These are phyloP conservation scores for Electrona antarctica DNA, from an alignment of 2,113 vertebrate genomes.

Conservation along the genomic window DNA sequence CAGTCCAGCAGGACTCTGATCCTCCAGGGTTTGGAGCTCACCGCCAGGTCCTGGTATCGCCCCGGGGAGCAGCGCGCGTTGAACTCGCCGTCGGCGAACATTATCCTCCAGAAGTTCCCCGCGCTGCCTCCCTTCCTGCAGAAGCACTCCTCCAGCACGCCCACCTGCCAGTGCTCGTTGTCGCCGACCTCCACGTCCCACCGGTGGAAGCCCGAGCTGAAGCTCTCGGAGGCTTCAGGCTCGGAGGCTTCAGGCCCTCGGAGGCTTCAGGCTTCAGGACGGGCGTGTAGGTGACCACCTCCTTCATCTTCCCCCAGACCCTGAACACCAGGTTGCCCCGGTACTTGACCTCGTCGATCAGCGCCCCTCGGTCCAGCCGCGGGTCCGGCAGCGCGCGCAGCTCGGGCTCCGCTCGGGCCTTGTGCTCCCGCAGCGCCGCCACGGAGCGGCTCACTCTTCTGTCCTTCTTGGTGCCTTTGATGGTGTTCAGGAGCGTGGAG, in stretches of 20 bases:
- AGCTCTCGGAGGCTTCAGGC: too few relatives aligned
- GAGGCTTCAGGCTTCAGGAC: too few relatives aligned
- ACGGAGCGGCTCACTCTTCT: background rate
- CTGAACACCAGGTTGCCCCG: constrained; percentile 24
- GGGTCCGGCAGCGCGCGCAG: background rate
- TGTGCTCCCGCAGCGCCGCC: background rate
- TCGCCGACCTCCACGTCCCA: too few relatives aligned
- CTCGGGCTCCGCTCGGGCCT: constrained; percentile 13
- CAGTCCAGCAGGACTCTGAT: constrained; percentile 17
- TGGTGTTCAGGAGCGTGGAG: background rate
- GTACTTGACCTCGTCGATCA: constrained; percentile 19
- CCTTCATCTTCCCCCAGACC: constrained; percentile 25
- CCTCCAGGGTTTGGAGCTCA: background rate
- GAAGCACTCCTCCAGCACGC: too few relatives aligned
- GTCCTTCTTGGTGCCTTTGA: background rate
- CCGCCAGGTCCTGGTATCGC: background rate
- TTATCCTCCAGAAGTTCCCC: background rate
- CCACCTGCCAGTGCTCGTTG: too few relatives aligned
- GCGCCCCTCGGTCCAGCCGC: background rate
- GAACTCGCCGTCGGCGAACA: background rate
- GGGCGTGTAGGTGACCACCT: constrained; percentile 3
- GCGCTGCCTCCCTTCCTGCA: too few relatives aligned
- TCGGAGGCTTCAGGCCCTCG: too few relatives aligned
- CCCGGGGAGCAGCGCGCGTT: background rate
- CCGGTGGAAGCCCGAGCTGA: too few relatives aligned